Percentiles rank a stretch among this genome's conserved stretches.
These are phyloP conservation scores for Vollenhovia emeryi DNA, from an alignment of 1,140 invertebrate genomes.

Conservation along the genomic window DNA sequence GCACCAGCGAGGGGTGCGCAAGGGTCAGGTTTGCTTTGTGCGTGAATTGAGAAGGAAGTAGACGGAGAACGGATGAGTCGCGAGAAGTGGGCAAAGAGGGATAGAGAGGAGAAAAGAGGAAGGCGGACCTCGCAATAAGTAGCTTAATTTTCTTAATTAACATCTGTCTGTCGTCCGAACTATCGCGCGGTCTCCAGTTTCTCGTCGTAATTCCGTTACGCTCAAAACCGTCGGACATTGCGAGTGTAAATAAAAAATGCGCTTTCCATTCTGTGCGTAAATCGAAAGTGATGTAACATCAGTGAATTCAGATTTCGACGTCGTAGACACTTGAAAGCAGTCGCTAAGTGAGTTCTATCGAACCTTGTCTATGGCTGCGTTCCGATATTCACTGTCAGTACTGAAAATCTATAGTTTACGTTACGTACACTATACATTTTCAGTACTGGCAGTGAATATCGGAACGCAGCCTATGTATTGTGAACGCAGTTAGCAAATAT, in stretches of 20 bases:
- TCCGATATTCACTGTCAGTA: too few species aligned
- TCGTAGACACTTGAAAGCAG: background rate
- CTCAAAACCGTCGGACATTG: background rate
- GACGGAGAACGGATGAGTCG: constrained; percentile 24
- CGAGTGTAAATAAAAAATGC: background rate
- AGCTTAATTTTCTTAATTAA: constrained; percentile 81
- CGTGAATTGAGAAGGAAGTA: background rate
- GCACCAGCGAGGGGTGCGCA: constrained; percentile 41
- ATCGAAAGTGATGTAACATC: background rate
- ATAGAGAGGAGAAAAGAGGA: background rate
- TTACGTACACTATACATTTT: too few species aligned
- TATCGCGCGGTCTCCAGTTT: constrained; percentile 23
- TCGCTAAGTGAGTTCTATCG: background rate
- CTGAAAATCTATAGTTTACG: too few species aligned
- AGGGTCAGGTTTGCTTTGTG: constrained; percentile 55
- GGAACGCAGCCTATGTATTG: too few species aligned
- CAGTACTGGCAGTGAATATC: too few species aligned
- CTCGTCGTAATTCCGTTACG: background rate
- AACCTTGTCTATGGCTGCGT: too few species aligned
- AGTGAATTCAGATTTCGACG: background rate
- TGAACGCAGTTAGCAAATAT: constrained; percentile 10
- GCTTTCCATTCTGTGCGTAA: background rate
- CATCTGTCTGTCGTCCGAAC: constrained; percentile 53
- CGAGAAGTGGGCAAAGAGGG: constrained; percentile 12
- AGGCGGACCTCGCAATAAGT: constrained; percentile 71